Conservation (phyloP, 64 coral and sea anemone genomes). For the Stylophora pistillata region DNA sequence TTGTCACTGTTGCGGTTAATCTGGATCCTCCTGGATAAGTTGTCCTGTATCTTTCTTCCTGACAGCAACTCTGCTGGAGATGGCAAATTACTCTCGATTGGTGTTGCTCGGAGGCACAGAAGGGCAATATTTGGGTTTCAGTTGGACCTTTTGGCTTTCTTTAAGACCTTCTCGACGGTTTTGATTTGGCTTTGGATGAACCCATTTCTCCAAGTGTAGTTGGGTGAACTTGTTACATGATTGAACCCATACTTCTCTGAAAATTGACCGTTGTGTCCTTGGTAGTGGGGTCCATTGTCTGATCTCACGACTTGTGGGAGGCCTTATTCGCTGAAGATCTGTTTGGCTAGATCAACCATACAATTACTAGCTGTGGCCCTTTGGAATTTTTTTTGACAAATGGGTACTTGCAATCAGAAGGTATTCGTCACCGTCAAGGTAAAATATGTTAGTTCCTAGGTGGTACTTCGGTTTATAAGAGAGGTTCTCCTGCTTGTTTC, state of each 20-base stretch:
- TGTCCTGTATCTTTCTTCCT: background rate
- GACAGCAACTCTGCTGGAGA: background rate
- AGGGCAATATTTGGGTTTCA: slow-evolving; percentile 39
- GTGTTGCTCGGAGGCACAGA: slow-evolving; percentile 32
- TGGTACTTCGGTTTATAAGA: slow-evolving; percentile 49
- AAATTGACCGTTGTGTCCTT: background rate
- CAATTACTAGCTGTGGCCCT: background rate
- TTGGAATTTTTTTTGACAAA: slow-evolving; percentile 42
- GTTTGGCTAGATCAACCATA: slow-evolving; percentile 9
- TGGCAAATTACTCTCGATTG: slow-evolving; percentile 42
- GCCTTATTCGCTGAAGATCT: slow-evolving; percentile 47
- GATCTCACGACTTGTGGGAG: slow-evolving; percentile 31
- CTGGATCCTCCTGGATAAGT: no score
- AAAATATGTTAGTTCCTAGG: slow-evolving; percentile 14
- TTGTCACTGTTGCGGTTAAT: no score
- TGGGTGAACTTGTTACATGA: background rate
- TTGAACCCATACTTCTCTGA: background rate
- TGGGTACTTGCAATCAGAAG: background rate
- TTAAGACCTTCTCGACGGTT: background rate
- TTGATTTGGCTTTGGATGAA: background rate
- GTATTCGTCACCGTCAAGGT: background rate
- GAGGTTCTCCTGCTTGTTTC: slow-evolving; percentile 14
- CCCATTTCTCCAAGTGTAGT: background rate
- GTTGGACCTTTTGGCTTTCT: background rate
- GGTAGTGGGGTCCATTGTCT: slow-evolving; percentile 35